These are phyloP conservation scores for Myotis brandtii DNA, from an alignment of 2,113 vertebrate species.

Conservation along the genomic window DNA sequence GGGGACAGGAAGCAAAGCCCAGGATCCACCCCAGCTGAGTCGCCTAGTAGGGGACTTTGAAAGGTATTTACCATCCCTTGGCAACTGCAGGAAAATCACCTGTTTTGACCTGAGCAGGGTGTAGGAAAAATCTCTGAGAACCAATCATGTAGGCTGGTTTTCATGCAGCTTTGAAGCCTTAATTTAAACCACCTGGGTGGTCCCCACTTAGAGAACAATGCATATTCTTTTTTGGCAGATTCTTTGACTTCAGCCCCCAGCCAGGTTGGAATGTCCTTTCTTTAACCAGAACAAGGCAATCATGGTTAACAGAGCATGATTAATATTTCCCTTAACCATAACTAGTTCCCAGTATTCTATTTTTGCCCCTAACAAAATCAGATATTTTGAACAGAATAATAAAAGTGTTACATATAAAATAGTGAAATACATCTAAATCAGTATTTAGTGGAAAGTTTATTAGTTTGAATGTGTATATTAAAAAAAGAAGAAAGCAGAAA, in stretches of 20 bases:
- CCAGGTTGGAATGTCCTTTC: too few relatives aligned
- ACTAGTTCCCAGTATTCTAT: too few relatives aligned
- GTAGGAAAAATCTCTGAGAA: neutral
- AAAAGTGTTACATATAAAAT: neutral
- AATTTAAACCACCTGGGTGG: neutral
- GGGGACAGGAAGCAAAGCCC: neutral
- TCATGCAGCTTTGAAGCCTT: neutral
- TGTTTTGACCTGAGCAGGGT: neutral
- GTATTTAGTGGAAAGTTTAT: neutral
- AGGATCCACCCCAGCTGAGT: neutral
- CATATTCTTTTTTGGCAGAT: neutral
- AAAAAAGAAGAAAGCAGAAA: neutral
- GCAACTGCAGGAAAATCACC: neutral
- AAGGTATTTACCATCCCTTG: neutral
- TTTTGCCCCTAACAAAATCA: neutral
- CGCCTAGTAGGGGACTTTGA: neutral
- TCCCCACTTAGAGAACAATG: neutral
- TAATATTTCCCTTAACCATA: too few relatives aligned
- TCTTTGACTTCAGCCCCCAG: neutral
- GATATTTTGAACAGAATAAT: neutral
- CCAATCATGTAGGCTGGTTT: neutral
- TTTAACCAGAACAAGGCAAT: too few relatives aligned
- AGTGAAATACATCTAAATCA: neutral
- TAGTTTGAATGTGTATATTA: neutral
- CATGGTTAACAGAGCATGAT: too few relatives aligned